Evolutionary conservation across 2,797 vertebrate genomes (phyloP).

Genomic region (Rhyacichthys aspro): DNA sequence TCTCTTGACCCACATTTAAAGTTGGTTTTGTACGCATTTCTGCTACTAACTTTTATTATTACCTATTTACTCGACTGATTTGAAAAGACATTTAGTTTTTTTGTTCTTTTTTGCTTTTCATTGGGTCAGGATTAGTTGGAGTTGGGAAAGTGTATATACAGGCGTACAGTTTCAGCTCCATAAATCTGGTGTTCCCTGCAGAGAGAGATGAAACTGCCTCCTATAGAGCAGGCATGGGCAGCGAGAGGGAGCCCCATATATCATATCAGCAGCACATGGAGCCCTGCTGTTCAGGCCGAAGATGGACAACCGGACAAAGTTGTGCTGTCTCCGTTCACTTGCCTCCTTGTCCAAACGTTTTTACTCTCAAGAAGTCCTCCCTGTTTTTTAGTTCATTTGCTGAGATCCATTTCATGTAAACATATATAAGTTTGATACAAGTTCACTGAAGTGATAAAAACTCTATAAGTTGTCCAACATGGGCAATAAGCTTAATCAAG

Average conservation of each 20-base stretch:
- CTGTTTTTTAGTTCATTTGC: background rate
- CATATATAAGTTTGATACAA: no score
- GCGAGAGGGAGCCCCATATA: constrained; percentile 66
- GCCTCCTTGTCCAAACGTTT: constrained; percentile 7
- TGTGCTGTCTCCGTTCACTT: constrained; percentile 12
- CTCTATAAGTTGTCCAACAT: no score
- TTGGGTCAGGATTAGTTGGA: constrained; percentile 18
- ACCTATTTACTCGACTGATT: no score
- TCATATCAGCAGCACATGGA: constrained; percentile 72
- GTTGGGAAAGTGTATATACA: constrained; percentile 64
- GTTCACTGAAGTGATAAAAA: no score
- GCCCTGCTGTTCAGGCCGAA: constrained; percentile 45
- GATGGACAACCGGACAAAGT: constrained; percentile 47
- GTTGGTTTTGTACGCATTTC: no score
- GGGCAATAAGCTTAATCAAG: no score
- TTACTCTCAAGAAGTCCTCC: constrained; percentile 13
- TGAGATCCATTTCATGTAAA: background rate
- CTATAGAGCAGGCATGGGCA: constrained; percentile 72
- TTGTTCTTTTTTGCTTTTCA: constrained; percentile 24
- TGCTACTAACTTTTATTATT: no score
- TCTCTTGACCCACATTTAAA: no score
- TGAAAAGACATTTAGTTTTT: background rate
- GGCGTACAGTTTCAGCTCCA: constrained; percentile 71
- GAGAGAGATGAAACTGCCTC: constrained; percentile 79
- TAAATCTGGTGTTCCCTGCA: constrained; percentile 77